Percentiles rank a stretch among this genome's conserved stretches.
Evolutionary conservation across 2,888 invertebrate species (phyloP).

Genomic region (Drosophila tanythrix): DNA sequence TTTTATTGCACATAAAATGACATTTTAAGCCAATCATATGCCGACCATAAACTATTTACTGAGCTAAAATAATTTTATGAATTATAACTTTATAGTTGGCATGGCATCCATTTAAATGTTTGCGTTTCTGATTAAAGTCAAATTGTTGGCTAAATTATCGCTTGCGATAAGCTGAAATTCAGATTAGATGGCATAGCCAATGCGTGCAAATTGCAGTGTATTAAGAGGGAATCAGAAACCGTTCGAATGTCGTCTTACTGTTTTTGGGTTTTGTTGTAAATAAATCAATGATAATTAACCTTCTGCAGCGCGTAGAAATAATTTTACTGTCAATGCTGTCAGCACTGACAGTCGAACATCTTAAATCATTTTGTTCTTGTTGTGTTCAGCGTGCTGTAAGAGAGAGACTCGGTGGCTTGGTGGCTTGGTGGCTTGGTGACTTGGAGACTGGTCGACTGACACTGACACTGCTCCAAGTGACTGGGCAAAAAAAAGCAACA

Average conservation of each 20-base stretch:
- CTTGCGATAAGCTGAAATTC: background rate
- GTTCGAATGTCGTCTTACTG: constrained; percentile 20
- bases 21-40: constrained; percentile 60
- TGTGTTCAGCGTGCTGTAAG: constrained; percentile 1
- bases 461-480: constrained; percentile 35
- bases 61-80: constrained; percentile 20
- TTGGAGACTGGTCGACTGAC: background rate
- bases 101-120: background rate
- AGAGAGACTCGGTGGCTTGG: background rate
- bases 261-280: constrained; percentile 60
- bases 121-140: background rate
- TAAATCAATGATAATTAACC: constrained; percentile 80
- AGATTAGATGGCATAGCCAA: background rate
- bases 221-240: background rate
- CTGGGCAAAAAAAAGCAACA: constrained; percentile 15
- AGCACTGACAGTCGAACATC: constrained; percentile 77
- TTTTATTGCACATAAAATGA: constrained; percentile 54
- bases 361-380: constrained; percentile 75
- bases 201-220: background rate
- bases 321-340: constrained; percentile 80
- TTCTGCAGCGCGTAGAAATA: constrained; percentile 75
- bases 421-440: background rate
- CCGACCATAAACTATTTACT: constrained; percentile 52
- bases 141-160: background rate
- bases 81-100: background rate